phyloP scores from a whole-genome alignment of 2,113 vertebrate genomes.

The Melanotaenia duboulayi region DNA sequence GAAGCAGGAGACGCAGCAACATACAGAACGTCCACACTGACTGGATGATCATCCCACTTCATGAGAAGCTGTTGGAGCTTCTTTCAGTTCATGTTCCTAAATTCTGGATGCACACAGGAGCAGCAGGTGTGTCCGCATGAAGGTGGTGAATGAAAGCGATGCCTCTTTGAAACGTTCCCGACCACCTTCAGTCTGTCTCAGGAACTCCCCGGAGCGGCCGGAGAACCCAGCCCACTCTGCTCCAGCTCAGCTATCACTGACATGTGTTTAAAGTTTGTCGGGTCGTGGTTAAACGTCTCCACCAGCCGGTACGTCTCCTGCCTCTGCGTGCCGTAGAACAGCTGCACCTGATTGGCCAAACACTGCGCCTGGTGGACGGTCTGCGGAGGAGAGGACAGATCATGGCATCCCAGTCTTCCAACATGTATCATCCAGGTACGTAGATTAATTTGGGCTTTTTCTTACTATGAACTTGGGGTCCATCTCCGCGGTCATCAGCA shows the following conservation, averaged over 20 bases:
- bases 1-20: neutral
- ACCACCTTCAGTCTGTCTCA: neutral
- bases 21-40: neutral
- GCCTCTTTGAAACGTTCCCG: neutral
- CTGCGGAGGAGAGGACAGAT: conserved; percentile 70
- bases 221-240: conserved; percentile 85
- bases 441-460: neutral
- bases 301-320: conserved; percentile 87
- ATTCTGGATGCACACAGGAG: neutral
- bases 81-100: neutral
- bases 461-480: conserved; percentile 92
- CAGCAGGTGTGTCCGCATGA: too few relatives aligned
- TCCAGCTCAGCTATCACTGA: conserved; percentile 91
- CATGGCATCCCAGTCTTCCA: too few relatives aligned
- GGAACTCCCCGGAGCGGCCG: conserved; percentile 11
- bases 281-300: conserved; percentile 92
- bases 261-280: conserved; percentile 93
- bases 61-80: neutral
- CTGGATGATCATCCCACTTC: neutral
- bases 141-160: too few relatives aligned
- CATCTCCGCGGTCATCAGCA: conserved; percentile 95
- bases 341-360: conserved; percentile 94
- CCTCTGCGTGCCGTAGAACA: conserved; percentile 90
- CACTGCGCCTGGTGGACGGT: conserved; percentile 92
- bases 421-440: neutral